phyloP scores from a whole-genome alignment of 2,113 vertebrate genomes.

The Nestor notabilis region DNA sequence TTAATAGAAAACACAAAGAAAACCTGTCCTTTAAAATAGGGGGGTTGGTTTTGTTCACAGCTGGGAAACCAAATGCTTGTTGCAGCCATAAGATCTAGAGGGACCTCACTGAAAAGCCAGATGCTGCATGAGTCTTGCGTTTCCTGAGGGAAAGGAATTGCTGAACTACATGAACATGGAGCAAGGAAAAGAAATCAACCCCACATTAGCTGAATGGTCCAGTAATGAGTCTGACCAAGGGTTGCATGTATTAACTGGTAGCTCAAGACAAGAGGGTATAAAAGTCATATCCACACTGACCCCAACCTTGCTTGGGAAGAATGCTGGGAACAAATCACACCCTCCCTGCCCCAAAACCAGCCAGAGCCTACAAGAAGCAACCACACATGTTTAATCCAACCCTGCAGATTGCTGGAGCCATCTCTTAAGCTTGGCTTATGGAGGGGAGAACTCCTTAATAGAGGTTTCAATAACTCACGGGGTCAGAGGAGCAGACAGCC shows the following conservation, averaged over 20 bases:
- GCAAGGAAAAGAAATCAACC: not conserved
- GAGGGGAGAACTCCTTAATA: not conserved
- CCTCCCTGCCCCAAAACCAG: not conserved
- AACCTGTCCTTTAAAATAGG: not conserved
- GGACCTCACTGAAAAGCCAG: constrained; percentile 34
- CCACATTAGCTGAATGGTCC: not conserved
- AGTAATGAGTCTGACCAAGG: not conserved
- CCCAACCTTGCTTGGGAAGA: not conserved
- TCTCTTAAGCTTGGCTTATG: not conserved
- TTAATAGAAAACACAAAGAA: fast-evolving
- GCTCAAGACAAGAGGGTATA: not conserved
- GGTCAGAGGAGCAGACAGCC: not conserved
- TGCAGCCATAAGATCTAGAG: constrained; percentile 27
- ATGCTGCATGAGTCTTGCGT: not conserved
- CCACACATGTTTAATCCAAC: constrained; percentile 29
- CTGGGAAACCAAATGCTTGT: not conserved
- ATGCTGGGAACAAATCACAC: not conserved
- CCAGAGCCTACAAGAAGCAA: not conserved
- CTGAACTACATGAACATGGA: not conserved
- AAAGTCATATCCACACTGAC: not conserved
- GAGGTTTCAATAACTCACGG: constrained; percentile 1
- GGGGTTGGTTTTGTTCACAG: not conserved
- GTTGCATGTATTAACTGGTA: not conserved
- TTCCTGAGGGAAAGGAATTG: constrained; percentile 43
- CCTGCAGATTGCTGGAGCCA: not conserved